Evolutionary conservation across 1,140 invertebrate genomes (phyloP), one percentile per base, ranked within the genome.

Genomic region (Apis florea): DNA sequence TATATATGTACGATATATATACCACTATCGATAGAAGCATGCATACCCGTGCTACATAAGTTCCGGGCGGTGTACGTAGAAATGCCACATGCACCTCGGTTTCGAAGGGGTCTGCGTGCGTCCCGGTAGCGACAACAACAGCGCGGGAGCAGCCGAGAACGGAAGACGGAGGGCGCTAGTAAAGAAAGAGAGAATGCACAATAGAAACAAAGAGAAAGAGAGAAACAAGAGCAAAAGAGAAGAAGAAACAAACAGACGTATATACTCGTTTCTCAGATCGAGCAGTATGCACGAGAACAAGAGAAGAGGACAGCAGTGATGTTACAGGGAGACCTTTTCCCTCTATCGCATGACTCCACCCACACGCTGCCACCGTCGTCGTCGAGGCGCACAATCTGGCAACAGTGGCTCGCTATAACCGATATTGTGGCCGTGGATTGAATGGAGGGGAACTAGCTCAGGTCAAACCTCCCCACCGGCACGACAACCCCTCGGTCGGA

Each of bases 371-470:
- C 79, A 68, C 71, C 88, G 83, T 69, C 82, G 76, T 40, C 72
- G 80, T 71, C 67, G 83, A 83, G 85, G 80, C 87, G 85, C 90
- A 88, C 92, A 92, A 93, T 92, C 91, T 92, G 92, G 92, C 92
- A 93, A 93, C 92, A 92, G 90, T 92, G 92, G 91, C 88, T 89
- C 87, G 91, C 91, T 93, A 93, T 93, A 93, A 93, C 92, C 92
- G 92, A 93, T 93, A 93, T 93, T 92, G 92, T 93, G 92, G 91
- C 92, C 89, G 92, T 92, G 91, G 90, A 92, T 92, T 91, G 91
- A 92, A 93, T 91, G 92, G 92, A 92, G 92, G 92, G 92, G 92
- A 92, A 93, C 91, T 92, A 90, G 90, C 90, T 92, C 92, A 90
- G 92, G 90, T 92, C 91, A 92, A 92, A 91, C 89, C 89, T 90